Evolutionary conservation across 2,888 invertebrate species (phyloP).

Genomic region (Hipparchia semele): DNA sequence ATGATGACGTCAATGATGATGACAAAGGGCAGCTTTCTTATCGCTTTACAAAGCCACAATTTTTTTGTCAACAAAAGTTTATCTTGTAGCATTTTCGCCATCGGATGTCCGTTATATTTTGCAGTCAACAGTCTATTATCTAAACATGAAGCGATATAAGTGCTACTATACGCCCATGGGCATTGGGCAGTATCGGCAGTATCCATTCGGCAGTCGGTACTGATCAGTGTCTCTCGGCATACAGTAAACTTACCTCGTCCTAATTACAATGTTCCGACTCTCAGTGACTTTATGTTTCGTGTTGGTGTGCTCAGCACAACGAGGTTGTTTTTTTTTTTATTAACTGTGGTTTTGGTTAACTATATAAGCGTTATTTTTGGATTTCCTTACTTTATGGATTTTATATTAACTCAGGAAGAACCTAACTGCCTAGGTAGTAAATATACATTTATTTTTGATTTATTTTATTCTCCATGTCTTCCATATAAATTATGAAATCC

Average conservation of each 20-base stretch:
- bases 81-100: conserved; percentile 29
- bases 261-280: conserved; percentile 48
- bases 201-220: neutral
- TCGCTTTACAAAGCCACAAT: conserved; percentile 8
- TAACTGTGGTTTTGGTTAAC: conserved; percentile 48
- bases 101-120: conserved; percentile 50
- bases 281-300: conserved; percentile 52
- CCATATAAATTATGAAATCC: conserved; percentile 10
- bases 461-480: neutral
- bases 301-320: conserved; percentile 54
- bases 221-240: neutral
- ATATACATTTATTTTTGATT: neutral
- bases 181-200: neutral
- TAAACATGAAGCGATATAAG: conserved; percentile 45
- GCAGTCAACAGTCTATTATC: conserved; percentile 67
- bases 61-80: conserved; percentile 17
- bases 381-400: conserved; percentile 21
- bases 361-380: conserved; percentile 42
- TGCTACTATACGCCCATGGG: conserved; percentile 41
- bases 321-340: conserved; percentile 55
- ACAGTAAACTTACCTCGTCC: conserved; percentile 10
- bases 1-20: neutral
- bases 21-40: conserved; percentile 16
- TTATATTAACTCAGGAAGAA: neutral
- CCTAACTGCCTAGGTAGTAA: neutral